These are phyloP conservation scores for Formica aserva DNA, from an alignment of 2,888 invertebrate genomes.

Conservation along the genomic window DNA sequence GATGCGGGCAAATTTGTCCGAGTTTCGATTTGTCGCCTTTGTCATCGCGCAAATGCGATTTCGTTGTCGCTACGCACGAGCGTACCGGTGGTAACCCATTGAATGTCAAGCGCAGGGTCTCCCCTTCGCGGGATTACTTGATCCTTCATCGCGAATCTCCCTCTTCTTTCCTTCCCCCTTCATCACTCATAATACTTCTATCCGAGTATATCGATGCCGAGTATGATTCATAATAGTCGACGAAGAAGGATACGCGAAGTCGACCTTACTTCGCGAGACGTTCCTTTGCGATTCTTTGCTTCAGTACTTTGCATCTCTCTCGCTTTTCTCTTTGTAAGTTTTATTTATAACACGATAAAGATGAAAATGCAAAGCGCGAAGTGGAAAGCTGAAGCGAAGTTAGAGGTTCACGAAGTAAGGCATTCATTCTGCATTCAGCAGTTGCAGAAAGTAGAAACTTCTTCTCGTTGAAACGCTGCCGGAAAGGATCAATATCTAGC, in stretches of 20 bases:
- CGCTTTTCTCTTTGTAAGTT: slow-evolving; percentile 10
- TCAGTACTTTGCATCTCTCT: not conserved
- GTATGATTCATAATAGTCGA: slow-evolving; percentile 41
- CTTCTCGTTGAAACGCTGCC: slow-evolving; percentile 1
- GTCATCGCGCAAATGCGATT: slow-evolving; percentile 59
- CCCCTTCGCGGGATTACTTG: slow-evolving; percentile 49
- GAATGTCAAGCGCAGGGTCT: slow-evolving; percentile 54
- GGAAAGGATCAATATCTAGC: slow-evolving; percentile 5
- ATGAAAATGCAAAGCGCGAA: slow-evolving; percentile 35
- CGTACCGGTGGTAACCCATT: slow-evolving; percentile 12
- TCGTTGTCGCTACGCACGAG: slow-evolving; percentile 31
- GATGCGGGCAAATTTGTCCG: slow-evolving; percentile 40
- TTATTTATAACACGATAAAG: slow-evolving; percentile 45
- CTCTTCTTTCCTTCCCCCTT: slow-evolving; percentile 1
- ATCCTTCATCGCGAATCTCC: slow-evolving; percentile 4
- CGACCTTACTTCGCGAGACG: not conserved
- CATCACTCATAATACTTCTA: slow-evolving; percentile 25
- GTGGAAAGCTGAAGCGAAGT: slow-evolving; percentile 28
- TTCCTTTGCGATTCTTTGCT: slow-evolving; percentile 10
- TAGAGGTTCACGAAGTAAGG: slow-evolving; percentile 15
- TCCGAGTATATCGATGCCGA: slow-evolving; percentile 37
- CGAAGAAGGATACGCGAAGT: not conserved
- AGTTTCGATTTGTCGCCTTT: slow-evolving; percentile 35
- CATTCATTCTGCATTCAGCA: slow-evolving; percentile 31
- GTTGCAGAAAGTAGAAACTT: slow-evolving; percentile 21